phyloP scores from a whole-genome alignment of 2,888 invertebrate genomes.

The Anagyrus pseudococci region DNA sequence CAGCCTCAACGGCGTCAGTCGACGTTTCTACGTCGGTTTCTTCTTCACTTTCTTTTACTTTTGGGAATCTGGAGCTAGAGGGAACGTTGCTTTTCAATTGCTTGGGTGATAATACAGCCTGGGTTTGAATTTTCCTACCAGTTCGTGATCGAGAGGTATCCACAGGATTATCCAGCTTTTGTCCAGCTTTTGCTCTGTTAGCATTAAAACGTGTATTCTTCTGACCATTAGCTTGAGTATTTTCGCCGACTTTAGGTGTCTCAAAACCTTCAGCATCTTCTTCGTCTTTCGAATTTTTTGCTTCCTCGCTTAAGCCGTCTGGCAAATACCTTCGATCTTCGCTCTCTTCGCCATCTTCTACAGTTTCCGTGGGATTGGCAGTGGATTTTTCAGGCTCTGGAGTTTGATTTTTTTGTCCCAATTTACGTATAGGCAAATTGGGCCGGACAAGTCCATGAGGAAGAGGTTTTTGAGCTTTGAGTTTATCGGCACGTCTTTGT shows the following conservation, averaged over 20 bases:
- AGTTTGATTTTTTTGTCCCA: neutral
- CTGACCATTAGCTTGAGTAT: no score
- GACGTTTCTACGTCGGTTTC: neutral
- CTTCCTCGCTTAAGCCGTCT: neutral
- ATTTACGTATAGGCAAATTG: slow-evolving; percentile 1
- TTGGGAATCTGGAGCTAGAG: slow-evolving; percentile 38
- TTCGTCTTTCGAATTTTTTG: neutral
- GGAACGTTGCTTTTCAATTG: slow-evolving; percentile 11
- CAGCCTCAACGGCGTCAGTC: neutral
- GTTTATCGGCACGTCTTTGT: neutral
- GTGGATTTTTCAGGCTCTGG: slow-evolving; percentile 1
- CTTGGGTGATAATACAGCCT: neutral
- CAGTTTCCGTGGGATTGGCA: neutral
- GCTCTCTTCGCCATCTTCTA: neutral
- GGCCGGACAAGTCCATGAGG: neutral
- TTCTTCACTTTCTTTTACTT: neutral
- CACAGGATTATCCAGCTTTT: slow-evolving; percentile 7
- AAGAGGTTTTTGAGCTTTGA: slow-evolving; percentile 1
- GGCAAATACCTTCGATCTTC: slow-evolving; percentile 24
- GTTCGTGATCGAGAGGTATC: slow-evolving; percentile 15
- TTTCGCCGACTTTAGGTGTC: slow-evolving; percentile 1
- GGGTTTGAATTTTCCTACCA: slow-evolving; percentile 17
- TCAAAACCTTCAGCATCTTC: slow-evolving; percentile 10
- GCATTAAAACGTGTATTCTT: neutral
- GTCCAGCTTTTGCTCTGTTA: slow-evolving; percentile 2